Evolutionary conservation across 2,888 invertebrate species (phyloP), one percentile per base, ranked within the genome.

Genomic region (Trachelus troglodyta): DNA sequence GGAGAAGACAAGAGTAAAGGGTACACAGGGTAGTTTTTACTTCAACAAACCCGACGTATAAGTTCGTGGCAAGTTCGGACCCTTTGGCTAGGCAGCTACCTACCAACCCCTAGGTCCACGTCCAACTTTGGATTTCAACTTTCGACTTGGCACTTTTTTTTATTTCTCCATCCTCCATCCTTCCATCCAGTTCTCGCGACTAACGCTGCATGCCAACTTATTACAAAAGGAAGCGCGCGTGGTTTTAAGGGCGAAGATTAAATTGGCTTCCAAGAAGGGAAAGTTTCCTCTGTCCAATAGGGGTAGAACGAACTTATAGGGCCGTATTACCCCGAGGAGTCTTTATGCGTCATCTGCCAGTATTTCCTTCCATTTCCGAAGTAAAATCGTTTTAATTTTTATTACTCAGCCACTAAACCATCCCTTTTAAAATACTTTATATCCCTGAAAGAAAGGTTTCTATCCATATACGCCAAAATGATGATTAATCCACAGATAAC

Each of bases 201-300:
- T 34, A 33, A 31, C 71, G 77, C 56, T 75, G 85, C 79, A 79
- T 69, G 80, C 75, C 79, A 83, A 85, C 80, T 85, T 82, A 85
- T 84, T 82, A 82, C 82, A 82, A 85, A 82, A 82, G 85, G 80
- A 81, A 80, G 79, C 78, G 73, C 73, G 76, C 80, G 77, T 81
- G 81, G 71, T 71, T 71, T 71, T 79, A 84, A 85, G 85, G 83
- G 84, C 79, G 79, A 84, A 83, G 82, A 82, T 85, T 85, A 84
- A 85, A 84, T 84, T 84, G 83, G 82, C 82, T 80, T 75, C 75
- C 78, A 80, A 80, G 83, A 76, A 76, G 79, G 77, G 79, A 83
- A 85, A 83, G 79, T 84, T 84, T 84, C 76, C 31, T 71, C 71
- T 31, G 23, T 23, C 40, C 40, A 56, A 56, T 23, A 56, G 40